Conservation (phyloP, 2,888 invertebrate genomes). For the Neuroscelio doddi region DNA sequence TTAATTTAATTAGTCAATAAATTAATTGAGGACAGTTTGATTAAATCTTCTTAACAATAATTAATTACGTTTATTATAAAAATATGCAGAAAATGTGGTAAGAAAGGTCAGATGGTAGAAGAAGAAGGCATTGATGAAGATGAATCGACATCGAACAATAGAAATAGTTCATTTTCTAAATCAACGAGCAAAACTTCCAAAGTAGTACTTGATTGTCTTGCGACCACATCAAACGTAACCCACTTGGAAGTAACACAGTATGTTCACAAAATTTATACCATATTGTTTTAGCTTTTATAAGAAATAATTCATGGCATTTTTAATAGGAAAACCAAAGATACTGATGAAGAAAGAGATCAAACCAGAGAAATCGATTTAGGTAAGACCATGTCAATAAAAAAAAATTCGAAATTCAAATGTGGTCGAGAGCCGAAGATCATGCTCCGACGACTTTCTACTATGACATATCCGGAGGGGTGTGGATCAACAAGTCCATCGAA, state of each 20-base stretch:
- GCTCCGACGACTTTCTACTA: conserved; percentile 55
- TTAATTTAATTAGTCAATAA: no score
- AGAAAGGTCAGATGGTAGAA: background rate
- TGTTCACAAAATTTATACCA: no score
- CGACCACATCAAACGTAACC: no score
- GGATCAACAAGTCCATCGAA: conserved; percentile 36
- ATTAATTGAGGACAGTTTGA: no score
- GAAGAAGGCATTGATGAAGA: no score
- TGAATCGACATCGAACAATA: no score
- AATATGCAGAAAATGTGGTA: background rate
- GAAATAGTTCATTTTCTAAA: background rate
- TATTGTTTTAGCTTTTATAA: no score
- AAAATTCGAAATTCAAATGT: background rate
- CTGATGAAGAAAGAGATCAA: background rate
- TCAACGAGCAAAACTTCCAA: background rate
- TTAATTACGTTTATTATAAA: no score
- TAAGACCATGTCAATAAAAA: no score
- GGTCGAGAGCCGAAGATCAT: conserved; percentile 51
- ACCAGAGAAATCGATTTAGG: background rate
- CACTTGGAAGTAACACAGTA: no score
- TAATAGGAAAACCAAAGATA: background rate
- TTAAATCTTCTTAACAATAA: no score
- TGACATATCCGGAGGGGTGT: conserved; percentile 50
- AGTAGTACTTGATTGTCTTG: background rate
- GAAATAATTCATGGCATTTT: background rate